Base-by-base conservation (phyloP, 2,113 vertebrate species). In the Neotragus moschatus region DNA sequence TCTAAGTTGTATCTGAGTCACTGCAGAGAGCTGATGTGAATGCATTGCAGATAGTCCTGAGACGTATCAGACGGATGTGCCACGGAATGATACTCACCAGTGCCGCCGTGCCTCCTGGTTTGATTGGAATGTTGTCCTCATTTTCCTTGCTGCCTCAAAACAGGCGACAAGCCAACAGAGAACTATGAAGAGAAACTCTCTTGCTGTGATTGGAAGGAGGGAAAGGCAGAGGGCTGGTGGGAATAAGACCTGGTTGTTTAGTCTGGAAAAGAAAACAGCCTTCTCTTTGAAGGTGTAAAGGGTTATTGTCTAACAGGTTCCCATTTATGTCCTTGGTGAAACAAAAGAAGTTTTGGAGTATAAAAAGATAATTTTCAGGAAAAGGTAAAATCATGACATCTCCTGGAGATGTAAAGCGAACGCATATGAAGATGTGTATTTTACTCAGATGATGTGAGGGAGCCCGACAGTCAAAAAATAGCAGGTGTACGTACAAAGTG, bases 11-110 rank as follows among this genome's bases (percentile, higher is more conserved):
- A 17, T n/a, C 17, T 3, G 6, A 87, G 45, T 84, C 28, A 43
- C 3, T 16, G 39, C n/a, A 4, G 45, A 58, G 86, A 33, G 1
- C 13, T 84, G 16, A 10, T 5, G 15, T 39, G 51, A 82, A 23
- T 30, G 6, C 47, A 56, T 3, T 73, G 36, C 6, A 26, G 33
- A 10, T n/a, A 25, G 17, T 26, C 2, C 39, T n/a, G 49, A 58
- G 63, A 47, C 36, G 87, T 51, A 23, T 58, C 51, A 14, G 6
- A 53, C 1, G 3, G 25, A 3, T 15, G 6, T 19, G 53, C 23
- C 16, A 4, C 1, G 1, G 66, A n/a, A 7, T 75, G 14, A 33
- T 16, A 9, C 11, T 16, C 47, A 6, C 23, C 15, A 11, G 0
- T n/a, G 39, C 39, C 28, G 14, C 17, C 26, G 12, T 43, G 3